These are phyloP conservation scores for Spondyliosoma cantharus DNA, from an alignment of 2,797 vertebrate species.

Conservation along the genomic window DNA sequence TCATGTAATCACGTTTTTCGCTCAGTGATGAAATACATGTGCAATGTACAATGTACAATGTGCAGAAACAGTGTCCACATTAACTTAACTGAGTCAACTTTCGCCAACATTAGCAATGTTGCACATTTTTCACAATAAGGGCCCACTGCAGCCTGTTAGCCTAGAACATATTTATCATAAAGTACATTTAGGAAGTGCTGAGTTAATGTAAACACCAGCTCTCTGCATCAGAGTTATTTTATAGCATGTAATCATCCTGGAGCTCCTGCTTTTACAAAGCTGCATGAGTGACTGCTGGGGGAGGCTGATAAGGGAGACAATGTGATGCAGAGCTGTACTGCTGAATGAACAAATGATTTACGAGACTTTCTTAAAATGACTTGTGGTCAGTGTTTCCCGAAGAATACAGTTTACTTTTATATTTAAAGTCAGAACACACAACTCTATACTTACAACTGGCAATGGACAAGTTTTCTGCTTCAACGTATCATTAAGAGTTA, in stretches of 20 bases:
- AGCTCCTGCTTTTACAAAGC: neutral
- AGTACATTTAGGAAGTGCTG: constrained; percentile 24
- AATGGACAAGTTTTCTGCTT: too few relatives aligned
- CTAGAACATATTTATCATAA: neutral
- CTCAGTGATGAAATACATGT: too few relatives aligned
- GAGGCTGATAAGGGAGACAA: constrained; percentile 4
- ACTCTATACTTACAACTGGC: neutral
- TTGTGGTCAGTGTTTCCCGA: neutral
- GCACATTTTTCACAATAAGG: neutral
- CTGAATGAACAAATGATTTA: constrained; percentile 1
- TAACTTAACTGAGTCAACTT: neutral
- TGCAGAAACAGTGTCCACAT: neutral
- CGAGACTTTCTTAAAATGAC: neutral
- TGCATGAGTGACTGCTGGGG: neutral
- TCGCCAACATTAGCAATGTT: neutral
- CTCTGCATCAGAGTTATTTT: constrained; percentile 1
- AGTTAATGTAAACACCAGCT: constrained; percentile 48
- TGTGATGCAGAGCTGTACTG: constrained; percentile 7
- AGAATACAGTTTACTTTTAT: neutral
- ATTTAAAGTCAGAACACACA: neutral
- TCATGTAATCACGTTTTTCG: too few relatives aligned
- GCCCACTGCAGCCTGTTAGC: neutral
- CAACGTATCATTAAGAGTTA: neutral
- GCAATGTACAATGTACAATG: too few relatives aligned
- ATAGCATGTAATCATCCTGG: neutral